phyloP scores from a whole-genome alignment of 2,113 vertebrate genomes.

The Chrysochloris asiatica region DNA sequence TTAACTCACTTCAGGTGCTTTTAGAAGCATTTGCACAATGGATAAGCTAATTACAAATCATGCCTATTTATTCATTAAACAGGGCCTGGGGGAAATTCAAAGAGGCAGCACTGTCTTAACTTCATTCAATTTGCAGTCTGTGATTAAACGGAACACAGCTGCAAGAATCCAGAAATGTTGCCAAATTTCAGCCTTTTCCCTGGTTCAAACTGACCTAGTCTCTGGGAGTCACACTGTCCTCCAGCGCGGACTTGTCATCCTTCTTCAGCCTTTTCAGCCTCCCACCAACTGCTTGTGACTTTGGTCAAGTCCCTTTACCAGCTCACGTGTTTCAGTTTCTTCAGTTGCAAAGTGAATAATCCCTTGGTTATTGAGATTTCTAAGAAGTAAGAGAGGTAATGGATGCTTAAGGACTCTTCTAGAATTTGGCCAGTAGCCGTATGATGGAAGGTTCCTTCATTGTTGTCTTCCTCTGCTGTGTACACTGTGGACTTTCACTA shows the following conservation, averaged over 20 bases:
- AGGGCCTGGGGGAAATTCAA: constrained; percentile 78
- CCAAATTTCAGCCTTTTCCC: background rate
- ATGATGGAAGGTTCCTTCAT: background rate
- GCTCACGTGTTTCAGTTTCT: background rate
- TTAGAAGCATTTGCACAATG: constrained; percentile 43
- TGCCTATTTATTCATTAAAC: constrained; percentile 80
- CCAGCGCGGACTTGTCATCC: background rate
- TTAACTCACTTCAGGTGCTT: constrained; percentile 80
- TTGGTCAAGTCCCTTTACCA: no score
- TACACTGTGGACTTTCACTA: background rate
- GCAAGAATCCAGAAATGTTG: background rate
- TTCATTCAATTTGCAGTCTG: constrained; percentile 79
- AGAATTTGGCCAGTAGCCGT: background rate
- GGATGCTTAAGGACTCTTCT: background rate
- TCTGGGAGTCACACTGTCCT: background rate
- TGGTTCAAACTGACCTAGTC: background rate
- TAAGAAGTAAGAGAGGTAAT: background rate
- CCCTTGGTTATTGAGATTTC: background rate
- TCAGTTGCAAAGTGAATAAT: background rate
- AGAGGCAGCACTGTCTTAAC: constrained; percentile 70
- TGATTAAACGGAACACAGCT: constrained; percentile 77
- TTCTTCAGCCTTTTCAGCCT: background rate
- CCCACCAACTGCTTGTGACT: background rate
- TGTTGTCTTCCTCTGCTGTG: background rate
- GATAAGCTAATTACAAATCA: constrained; percentile 79